Evolutionary conservation across 2,797 vertebrate genomes (phyloP).

Genomic region (Tenualosa thibaudeaui): DNA sequence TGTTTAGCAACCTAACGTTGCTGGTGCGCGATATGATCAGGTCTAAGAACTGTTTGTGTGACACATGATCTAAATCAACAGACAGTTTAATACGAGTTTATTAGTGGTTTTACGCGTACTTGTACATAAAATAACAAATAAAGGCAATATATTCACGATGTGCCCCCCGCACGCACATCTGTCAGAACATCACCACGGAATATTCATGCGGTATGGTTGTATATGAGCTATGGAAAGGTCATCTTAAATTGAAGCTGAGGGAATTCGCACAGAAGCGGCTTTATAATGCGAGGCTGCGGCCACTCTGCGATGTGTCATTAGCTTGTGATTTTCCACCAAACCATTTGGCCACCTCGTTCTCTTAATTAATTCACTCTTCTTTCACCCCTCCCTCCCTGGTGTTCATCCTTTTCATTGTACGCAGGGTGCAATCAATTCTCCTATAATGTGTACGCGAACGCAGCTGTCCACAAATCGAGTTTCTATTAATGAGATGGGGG

Average conservation of each 20-base stretch:
- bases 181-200: constrained; percentile 43
- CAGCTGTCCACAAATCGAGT: constrained; percentile 86
- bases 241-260: constrained; percentile 68
- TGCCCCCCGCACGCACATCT: neutral
- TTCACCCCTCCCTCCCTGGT: constrained; percentile 80
- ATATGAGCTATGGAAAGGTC: constrained; percentile 66
- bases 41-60: constrained; percentile 17
- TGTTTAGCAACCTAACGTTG: constrained; percentile 1
- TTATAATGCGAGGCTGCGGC: constrained; percentile 74
- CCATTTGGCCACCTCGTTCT: constrained; percentile 86
- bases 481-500: constrained; percentile 84
- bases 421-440: constrained; percentile 86
- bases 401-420: constrained; percentile 88
- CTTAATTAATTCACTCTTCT: constrained; percentile 86
- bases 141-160: neutral
- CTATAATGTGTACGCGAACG: constrained; percentile 84
- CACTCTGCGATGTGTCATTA: constrained; percentile 81
- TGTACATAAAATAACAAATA: constrained; percentile 1
- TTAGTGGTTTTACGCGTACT: neutral
- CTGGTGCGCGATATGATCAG: constrained; percentile 20
- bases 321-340: constrained; percentile 82
- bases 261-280: constrained; percentile 68
- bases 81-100: constrained; percentile 4
- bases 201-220: constrained; percentile 71
- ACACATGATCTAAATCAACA: constrained; percentile 18